phyloP scores from a whole-genome alignment of 2,888 invertebrate species.

The Tetrapedia diversipes region DNA sequence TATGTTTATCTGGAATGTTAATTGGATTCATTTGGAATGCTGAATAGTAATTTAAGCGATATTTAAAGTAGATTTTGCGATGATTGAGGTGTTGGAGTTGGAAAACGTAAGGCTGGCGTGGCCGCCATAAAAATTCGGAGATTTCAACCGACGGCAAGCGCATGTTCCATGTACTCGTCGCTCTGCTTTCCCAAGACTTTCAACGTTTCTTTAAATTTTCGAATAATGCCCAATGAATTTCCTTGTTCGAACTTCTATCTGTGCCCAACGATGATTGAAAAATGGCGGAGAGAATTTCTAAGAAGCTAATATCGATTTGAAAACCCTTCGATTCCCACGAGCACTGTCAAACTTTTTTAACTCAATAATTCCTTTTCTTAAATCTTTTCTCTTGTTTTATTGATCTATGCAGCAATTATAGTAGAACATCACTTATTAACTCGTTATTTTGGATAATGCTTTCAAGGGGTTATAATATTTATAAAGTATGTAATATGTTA shows the following conservation, averaged over 20 bases:
- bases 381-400: too few species aligned
- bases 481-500: neutral
- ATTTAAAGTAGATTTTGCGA: neutral
- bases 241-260: neutral
- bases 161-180: constrained; percentile 46
- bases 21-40: too few species aligned
- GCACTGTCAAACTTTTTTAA: neutral
- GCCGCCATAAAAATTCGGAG: constrained; percentile 74
- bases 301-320: neutral
- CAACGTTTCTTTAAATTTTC: neutral
- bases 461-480: constrained; percentile 7
- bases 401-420: too few species aligned
- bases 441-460: neutral
- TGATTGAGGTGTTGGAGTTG: neutral
- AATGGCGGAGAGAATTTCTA: neutral
- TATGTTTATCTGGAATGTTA: too few species aligned
- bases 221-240: neutral
- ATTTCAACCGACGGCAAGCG: constrained; percentile 77
- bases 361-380: too few species aligned
- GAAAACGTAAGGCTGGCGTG: neutral
- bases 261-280: neutral
- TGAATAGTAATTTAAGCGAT: neutral
- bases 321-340: constrained; percentile 8
- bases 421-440: neutral
- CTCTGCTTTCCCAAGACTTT: constrained; percentile 29